Evolutionary conservation across 2,113 vertebrate genomes (phyloP), one percentile per base, ranked within the genome.

Genomic region (Ardeotis arabs): DNA sequence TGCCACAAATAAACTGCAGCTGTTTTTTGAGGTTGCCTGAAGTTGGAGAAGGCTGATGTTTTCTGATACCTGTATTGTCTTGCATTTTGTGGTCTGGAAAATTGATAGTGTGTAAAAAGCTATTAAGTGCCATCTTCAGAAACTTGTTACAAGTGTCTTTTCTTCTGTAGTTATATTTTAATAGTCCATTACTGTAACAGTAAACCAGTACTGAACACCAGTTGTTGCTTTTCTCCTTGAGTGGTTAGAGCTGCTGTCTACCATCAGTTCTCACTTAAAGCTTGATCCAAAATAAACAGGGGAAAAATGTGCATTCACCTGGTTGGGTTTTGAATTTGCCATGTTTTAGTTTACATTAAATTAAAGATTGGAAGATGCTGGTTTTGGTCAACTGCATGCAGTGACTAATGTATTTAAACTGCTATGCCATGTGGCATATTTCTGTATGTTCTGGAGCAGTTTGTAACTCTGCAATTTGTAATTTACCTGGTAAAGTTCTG

Each of bases 231-330:
- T 87, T 53, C 6, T 76, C 13, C 31, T 55, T 10, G 29, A 89
- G 56, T 60, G 33, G n/a, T 47, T 76, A 72, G 55, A 89, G 19
- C 69, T 67, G 77, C 88, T 82, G 68, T 87, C 86, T 87, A 9
- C 73, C 29, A 60, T 93, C 53, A 84, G 58, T 68, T 90, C 70
- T 91, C 66, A 75, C 67, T 68, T 92, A 68, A 77, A 78, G 39
- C 85, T 81, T 87, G 64, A 39, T 95, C 83, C 90, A 95, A 91
- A 96, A 58, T 68, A 89, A 93, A n/a, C 66, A 87, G 31, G 21
- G 35, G 33, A 28, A 91, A 59, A 84, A 84, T 23, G 58, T 87
- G 73, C 39, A 1, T 79, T 93, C 76, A 93, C 87, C 87, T 92
- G 50, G 10, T 76, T 89, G 83, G 29, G 20, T 53, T 89, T 93